Percentiles rank a stretch among this genome's conserved stretches.
phyloP scores from a whole-genome alignment of 1,140 invertebrate genomes.

The Idris sp. region DNA sequence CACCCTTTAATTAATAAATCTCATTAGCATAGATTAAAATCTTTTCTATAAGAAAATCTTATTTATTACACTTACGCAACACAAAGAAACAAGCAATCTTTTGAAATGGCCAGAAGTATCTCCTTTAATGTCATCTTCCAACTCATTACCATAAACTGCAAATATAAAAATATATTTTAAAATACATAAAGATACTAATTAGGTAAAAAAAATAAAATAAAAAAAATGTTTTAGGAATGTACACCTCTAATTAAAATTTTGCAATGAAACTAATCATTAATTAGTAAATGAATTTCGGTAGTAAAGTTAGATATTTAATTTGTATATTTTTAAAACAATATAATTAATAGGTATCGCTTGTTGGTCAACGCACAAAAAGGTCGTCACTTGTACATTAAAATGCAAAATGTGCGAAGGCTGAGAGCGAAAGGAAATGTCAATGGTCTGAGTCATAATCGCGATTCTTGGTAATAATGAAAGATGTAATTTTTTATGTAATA shows the following conservation, averaged over 20 bases:
- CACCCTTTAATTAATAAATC: constrained; percentile 70
- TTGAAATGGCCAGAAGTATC: constrained; percentile 94
- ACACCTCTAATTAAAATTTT: no score
- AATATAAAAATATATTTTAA: constrained; percentile 35
- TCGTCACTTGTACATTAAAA: constrained; percentile 40
- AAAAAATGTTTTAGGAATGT: no score
- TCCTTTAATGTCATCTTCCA: constrained; percentile 89
- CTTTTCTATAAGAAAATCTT: no score
- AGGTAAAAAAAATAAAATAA: constrained; percentile 2
- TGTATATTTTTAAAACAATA: constrained; percentile 10
- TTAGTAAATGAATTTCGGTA: no score
- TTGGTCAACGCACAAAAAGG: constrained; percentile 18
- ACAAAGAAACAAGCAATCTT: constrained; percentile 87
- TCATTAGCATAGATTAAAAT: no score
- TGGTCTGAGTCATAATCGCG: constrained; percentile 19
- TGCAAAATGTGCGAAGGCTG: constrained; percentile 38
- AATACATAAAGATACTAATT: not conserved
- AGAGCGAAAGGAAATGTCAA: constrained; percentile 34
- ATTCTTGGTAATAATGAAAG: not conserved
- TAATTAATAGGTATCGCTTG: constrained; percentile 11
- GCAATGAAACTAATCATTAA: no score
- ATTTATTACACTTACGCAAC: constrained; percentile 80
- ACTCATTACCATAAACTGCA: constrained; percentile 85
- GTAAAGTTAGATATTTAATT: not conserved
- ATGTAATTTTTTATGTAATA: not conserved